Evolutionary conservation across 2,797 vertebrate genomes (phyloP).

Genomic region (Megalops cyprinoides): DNA sequence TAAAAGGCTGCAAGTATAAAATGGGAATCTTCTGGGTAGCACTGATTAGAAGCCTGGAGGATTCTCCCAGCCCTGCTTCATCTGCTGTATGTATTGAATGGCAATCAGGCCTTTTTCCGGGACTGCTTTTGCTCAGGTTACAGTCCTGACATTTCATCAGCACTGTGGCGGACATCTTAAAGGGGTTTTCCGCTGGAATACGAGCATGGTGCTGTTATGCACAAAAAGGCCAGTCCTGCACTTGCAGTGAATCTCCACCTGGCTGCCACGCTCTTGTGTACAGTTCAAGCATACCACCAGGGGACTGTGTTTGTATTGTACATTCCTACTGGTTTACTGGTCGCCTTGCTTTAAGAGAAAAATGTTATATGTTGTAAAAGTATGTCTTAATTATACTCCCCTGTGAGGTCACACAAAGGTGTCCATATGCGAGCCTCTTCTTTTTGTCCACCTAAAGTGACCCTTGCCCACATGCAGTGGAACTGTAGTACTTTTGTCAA

Average conservation of each 20-base stretch:
- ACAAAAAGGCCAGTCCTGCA: not conserved
- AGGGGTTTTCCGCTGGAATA: slow-evolving; percentile 13
- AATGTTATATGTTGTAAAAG: not conserved
- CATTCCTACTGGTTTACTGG: not conserved
- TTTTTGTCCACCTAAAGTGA: not conserved
- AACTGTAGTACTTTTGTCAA: not conserved
- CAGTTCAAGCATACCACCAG: not conserved
- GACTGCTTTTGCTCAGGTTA: slow-evolving; percentile 41
- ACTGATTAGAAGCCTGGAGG: not conserved
- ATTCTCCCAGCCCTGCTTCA: slow-evolving; percentile 27
- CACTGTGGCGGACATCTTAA: slow-evolving; percentile 19
- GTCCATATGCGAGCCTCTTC: not conserved
- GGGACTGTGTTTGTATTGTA: not conserved
- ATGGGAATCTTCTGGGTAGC: not conserved
- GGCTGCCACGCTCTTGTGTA: not conserved
- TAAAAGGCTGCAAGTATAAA: not conserved
- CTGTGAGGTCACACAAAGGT: not conserved
- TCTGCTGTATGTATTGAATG: slow-evolving; percentile 18
- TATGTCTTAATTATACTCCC: not conserved
- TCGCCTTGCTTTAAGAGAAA: not conserved
- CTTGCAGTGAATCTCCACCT: not conserved
- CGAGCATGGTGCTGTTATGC: not conserved
- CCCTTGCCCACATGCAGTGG: not conserved
- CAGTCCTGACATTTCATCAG: slow-evolving; percentile 40
- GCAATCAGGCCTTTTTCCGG: slow-evolving; percentile 36